phyloP scores from a whole-genome alignment of 2,888 invertebrate species.

The Drosophila pegasa region DNA sequence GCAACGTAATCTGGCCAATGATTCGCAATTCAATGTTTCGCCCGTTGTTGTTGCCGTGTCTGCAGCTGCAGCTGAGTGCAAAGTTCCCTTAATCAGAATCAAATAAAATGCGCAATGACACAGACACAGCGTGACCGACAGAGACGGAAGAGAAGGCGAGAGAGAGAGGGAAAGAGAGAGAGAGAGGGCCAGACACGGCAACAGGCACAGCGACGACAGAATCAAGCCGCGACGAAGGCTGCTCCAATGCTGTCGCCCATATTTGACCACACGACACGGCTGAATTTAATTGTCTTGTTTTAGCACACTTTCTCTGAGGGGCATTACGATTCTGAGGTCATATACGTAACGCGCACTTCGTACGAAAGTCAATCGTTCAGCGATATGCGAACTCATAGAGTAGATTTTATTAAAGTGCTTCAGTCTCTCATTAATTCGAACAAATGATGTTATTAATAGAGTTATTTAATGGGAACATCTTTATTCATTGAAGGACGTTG shows the following conservation, averaged over 20 bases:
- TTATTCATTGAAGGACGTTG: no score
- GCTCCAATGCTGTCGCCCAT: slow-evolving; percentile 27
- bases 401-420: not conserved
- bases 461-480: no score
- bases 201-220: slow-evolving; percentile 32
- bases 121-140: slow-evolving; percentile 14
- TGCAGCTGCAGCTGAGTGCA: slow-evolving; percentile 57
- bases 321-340: no score
- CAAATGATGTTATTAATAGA: no score
- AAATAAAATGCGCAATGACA: slow-evolving; percentile 59
- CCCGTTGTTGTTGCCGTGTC: slow-evolving; percentile 22
- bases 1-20: slow-evolving; percentile 56
- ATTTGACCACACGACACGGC: slow-evolving; percentile 37
- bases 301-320: slow-evolving; percentile 7
- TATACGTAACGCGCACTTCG: not conserved
- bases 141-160: not conserved
- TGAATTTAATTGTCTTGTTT: slow-evolving; percentile 19
- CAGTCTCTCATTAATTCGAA: no score
- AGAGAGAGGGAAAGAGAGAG: not conserved
- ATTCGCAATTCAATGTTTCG: slow-evolving; percentile 41
- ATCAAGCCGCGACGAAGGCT: slow-evolving; percentile 41
- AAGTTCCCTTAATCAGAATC: slow-evolving; percentile 71
- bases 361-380: not conserved
- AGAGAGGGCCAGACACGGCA: not conserved
- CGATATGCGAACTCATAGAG: not conserved